A percentile compares a stretch with the other conserved stretches of the same genome.
Evolutionary conservation across 1,140 invertebrate genomes (phyloP).

Genomic region (Drosophila lacteicornis): DNA sequence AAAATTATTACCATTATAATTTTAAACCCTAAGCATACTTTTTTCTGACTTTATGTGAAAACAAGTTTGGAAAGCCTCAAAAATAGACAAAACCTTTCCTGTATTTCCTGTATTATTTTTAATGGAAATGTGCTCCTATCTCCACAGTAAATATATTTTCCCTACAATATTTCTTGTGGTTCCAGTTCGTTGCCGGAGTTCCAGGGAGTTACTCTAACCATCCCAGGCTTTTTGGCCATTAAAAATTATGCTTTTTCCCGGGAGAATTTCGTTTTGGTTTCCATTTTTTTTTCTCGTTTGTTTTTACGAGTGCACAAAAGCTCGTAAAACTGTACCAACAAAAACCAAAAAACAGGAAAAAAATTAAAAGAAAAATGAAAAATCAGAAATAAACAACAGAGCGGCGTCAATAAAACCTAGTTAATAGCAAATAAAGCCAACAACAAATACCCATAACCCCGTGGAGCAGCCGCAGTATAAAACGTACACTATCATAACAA

Average conservation of each 20-base stretch:
- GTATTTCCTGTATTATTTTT: no score
- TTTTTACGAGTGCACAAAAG: slow-evolving; percentile 67
- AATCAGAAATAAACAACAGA: slow-evolving; percentile 32
- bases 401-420: slow-evolving; percentile 71
- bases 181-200: slow-evolving; percentile 26
- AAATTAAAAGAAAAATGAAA: slow-evolving; percentile 13
- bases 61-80: no score
- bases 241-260: slow-evolving; percentile 72
- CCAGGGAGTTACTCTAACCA: slow-evolving; percentile 23
- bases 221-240: slow-evolving; percentile 36
- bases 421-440: slow-evolving; percentile 79
- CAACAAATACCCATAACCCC: slow-evolving; percentile 58
- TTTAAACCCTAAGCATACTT: no score
- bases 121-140: background rate
- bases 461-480: slow-evolving; percentile 33
- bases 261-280: slow-evolving; percentile 43
- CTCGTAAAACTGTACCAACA: slow-evolving; percentile 47
- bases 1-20: no score
- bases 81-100: no score
- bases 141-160: no score
- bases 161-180: slow-evolving; percentile 33
- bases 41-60: no score
- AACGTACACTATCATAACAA: slow-evolving; percentile 58
- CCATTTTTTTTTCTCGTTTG: slow-evolving; percentile 40
- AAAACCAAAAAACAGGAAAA: slow-evolving; percentile 6